Conservation (phyloP, 2,888 invertebrate genomes). For the Taenaris catops region DNA sequence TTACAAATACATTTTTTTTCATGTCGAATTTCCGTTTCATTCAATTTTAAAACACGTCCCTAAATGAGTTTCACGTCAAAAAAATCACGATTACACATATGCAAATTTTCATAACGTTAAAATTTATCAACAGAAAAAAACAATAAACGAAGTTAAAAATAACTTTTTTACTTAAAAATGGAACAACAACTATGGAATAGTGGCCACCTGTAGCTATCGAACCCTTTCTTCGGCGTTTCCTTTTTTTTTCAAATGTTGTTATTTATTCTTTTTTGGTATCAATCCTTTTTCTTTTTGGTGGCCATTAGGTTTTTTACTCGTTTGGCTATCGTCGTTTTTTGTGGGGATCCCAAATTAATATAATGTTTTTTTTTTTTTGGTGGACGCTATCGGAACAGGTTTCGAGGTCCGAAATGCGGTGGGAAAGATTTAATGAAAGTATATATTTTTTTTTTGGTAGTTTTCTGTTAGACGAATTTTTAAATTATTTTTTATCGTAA, state of each 20-base stretch:
- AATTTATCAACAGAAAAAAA: no score
- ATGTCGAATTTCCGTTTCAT: no score
- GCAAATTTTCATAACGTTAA: no score
- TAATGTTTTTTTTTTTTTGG: constrained; percentile 68
- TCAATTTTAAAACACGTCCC: no score
- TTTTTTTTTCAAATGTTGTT: constrained; percentile 35
- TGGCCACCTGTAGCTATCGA: constrained; percentile 55
- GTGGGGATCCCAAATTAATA: constrained; percentile 77
- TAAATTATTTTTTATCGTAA: no score
- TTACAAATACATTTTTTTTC: no score
- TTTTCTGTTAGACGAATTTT: no score
- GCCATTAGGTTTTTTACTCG: constrained; percentile 75
- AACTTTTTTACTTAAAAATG: no score
- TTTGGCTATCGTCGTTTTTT: constrained; percentile 69
- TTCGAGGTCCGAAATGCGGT: constrained; percentile 41
- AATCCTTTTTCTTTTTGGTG: constrained; percentile 65
- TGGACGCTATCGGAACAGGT: constrained; percentile 61
- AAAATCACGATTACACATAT: no score
- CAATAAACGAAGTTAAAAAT: no score
- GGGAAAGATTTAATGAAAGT: constrained; percentile 75
- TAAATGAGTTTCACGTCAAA: no score
- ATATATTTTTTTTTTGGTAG: constrained; percentile 49
- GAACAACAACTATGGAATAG: constrained; percentile 27
- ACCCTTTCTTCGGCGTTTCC: constrained; percentile 60
- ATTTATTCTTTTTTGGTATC: constrained; percentile 43